These are phyloP conservation scores for Ahaetulla prasina DNA, from an alignment of 2,113 vertebrate species.

Conservation along the genomic window DNA sequence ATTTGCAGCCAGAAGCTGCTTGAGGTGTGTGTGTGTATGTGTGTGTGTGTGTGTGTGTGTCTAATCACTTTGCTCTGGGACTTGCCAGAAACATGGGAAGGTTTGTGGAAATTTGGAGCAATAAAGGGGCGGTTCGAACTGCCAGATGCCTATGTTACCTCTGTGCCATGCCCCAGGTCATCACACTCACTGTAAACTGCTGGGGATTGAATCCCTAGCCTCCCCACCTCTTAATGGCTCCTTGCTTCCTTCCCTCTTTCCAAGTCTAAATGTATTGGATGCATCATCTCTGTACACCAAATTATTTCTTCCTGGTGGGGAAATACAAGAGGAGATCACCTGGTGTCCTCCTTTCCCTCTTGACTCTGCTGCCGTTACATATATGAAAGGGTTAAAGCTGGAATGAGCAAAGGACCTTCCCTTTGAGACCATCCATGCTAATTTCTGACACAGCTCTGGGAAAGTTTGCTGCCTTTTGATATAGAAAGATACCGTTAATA, in stretches of 20 bases:
- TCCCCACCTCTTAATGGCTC: background rate
- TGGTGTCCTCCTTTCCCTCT: background rate
- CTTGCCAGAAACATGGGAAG: no score
- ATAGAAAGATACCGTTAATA: background rate
- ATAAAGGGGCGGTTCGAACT: no score
- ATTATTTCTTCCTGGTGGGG: background rate
- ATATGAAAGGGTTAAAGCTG: background rate
- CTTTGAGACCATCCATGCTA: background rate
- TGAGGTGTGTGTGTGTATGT: no score
- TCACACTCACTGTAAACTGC: no score
- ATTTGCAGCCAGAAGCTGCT: no score
- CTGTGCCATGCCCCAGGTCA: no score
- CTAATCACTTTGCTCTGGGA: no score
- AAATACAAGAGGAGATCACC: background rate
- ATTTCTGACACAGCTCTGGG: background rate
- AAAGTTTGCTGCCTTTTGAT: background rate
- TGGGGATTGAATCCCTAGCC: background rate
- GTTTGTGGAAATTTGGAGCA: no score
- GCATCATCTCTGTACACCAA: background rate
- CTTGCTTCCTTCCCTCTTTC: background rate
- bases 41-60: no score
- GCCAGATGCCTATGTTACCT: no score
- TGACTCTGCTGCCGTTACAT: background rate
- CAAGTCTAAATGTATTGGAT: background rate
- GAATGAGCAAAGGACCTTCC: background rate